Evolutionary conservation across 2,113 vertebrate species (phyloP).

Genomic region (Macrotus californicus): DNA sequence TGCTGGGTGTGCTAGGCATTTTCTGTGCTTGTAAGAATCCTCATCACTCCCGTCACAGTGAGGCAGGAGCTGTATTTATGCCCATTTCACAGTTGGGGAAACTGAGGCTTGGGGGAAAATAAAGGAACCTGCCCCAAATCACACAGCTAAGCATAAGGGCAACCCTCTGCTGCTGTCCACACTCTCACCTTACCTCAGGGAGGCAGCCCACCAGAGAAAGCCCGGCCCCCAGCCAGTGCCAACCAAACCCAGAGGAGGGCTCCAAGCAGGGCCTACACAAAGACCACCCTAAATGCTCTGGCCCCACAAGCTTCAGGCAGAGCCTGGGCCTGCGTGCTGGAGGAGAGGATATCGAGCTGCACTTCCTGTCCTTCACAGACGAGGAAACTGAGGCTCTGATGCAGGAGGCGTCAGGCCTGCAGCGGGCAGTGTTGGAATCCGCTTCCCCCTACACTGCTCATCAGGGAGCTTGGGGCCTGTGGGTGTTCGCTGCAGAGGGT

Average conservation of each 20-base stretch:
- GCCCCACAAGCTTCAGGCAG: neutral
- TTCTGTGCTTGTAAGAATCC: neutral
- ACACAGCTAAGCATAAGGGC: neutral
- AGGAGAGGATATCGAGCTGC: neutral
- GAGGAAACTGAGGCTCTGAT: neutral
- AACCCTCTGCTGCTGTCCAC: neutral
- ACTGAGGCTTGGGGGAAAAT: neutral
- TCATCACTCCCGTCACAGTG: too few species aligned
- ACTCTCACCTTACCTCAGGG: neutral
- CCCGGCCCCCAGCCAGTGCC: rapidly evolving
- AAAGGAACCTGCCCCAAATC: neutral
- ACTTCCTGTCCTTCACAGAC: neutral
- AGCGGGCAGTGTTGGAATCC: too few species aligned
- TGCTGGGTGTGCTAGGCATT: neutral
- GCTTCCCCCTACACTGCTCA: neutral
- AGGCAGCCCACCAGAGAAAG: neutral
- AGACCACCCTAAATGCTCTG: neutral
- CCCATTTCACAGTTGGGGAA: neutral
- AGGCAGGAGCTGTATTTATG: neutral
- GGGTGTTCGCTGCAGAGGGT: rapidly evolving
- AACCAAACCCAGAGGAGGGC: neutral
- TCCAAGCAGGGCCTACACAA: rapidly evolving
- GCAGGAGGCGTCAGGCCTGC: rapidly evolving
- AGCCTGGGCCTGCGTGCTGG: neutral
- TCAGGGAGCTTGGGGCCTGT: neutral